phyloP scores from a whole-genome alignment of 53 echinoderm and acorn worm genomes.

The Echinarachnius parma region DNA sequence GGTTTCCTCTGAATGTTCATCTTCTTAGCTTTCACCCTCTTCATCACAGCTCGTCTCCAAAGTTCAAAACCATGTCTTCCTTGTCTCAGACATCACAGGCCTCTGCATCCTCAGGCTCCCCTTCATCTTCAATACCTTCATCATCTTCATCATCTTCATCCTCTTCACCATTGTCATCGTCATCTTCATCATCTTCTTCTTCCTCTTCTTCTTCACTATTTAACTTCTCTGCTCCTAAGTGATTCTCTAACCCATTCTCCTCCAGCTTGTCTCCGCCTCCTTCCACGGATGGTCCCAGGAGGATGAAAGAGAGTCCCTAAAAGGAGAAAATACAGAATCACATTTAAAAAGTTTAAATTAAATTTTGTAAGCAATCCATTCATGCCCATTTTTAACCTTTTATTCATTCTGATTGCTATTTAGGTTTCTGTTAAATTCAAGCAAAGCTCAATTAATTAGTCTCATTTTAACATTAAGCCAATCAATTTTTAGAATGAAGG shows the following conservation, averaged over 20 bases:
- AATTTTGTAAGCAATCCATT: no score
- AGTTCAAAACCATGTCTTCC: no score
- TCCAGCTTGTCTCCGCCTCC: conserved; percentile 31
- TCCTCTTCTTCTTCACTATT: conserved; percentile 12
- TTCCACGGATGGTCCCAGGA: conserved; percentile 44
- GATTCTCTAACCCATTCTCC: conserved; percentile 35
- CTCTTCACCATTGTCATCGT: conserved; percentile 32
- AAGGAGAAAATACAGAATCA: conserved; percentile 6
- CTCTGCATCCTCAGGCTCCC: conserved; percentile 44
- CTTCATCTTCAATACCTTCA: conserved; percentile 43
- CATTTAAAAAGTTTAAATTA: not conserved
- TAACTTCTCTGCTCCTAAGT: conserved; percentile 4
- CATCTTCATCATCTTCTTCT: conserved; percentile 36
- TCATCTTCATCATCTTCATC: conserved; percentile 50
- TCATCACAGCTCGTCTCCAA: no score
- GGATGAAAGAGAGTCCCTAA: conserved; percentile 86
- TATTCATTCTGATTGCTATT: no score
- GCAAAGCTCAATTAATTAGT: no score
- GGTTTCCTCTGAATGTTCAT: no score
- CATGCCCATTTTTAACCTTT: no score
- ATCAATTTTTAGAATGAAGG: no score
- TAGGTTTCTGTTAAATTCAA: no score
- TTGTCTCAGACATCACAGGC: conserved; percentile 4
- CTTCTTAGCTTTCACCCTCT: no score
- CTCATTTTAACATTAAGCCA: no score